phyloP scores from a whole-genome alignment of 2,888 invertebrate genomes.

The Macrosoma leucophasiata region DNA sequence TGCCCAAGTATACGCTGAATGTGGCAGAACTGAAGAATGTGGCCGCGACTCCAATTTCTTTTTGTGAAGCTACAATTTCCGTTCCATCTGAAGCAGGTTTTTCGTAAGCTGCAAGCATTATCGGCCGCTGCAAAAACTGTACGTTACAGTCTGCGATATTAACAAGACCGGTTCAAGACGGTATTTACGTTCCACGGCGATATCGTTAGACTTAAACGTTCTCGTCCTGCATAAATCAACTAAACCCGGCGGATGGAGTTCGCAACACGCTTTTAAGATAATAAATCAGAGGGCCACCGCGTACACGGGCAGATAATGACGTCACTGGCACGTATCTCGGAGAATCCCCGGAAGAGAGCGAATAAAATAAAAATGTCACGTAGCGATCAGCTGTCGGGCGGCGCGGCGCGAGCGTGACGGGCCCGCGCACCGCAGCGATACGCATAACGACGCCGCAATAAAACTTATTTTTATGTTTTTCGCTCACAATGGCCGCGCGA shows the following conservation, averaged over 20 bases:
- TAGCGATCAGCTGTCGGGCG: slow-evolving; percentile 73
- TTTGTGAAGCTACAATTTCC: too few species aligned
- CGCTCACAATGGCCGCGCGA: slow-evolving; percentile 76
- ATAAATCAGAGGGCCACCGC: slow-evolving; percentile 63
- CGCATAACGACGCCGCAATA: slow-evolving; percentile 75
- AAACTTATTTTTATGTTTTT: slow-evolving; percentile 77
- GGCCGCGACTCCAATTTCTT: too few species aligned
- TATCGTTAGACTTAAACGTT: slow-evolving; percentile 38
- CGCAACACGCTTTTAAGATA: slow-evolving; percentile 50
- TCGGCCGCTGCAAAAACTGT: too few species aligned
- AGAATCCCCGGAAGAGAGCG: slow-evolving; percentile 73
- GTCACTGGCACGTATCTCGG: slow-evolving; percentile 72
- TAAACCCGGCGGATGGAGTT: slow-evolving; percentile 43
- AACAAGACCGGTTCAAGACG: slow-evolving; percentile 36
- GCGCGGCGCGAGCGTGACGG: slow-evolving; percentile 55
- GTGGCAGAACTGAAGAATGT: too few species aligned
- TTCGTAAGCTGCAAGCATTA: too few species aligned
- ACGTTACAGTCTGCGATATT: too few species aligned
- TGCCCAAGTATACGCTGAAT: too few species aligned
- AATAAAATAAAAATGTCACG: slow-evolving; percentile 76
- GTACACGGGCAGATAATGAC: slow-evolving; percentile 65
- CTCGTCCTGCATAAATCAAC: slow-evolving; percentile 48
- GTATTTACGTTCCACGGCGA: slow-evolving; percentile 40
- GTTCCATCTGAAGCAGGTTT: too few species aligned
- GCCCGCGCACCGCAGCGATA: slow-evolving; percentile 56